A percentile compares a stretch with the other conserved stretches of the same genome.
phyloP scores from a whole-genome alignment of 2,888 invertebrate species.

The Horisme vitalbata region DNA sequence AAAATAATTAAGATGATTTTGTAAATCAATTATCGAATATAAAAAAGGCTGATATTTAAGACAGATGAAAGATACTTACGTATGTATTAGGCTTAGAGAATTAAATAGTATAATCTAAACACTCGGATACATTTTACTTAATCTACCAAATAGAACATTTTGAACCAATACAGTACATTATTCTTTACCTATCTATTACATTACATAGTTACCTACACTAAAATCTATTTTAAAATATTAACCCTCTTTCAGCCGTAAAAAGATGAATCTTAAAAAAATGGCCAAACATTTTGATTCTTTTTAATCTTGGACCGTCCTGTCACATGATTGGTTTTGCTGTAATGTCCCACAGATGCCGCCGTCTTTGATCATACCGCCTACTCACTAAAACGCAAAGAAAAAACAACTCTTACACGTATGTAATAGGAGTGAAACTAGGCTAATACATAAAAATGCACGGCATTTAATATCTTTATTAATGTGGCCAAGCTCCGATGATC shows the following conservation, averaged over 20 bases:
- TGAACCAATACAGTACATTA: too few relatives aligned
- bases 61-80: too few relatives aligned
- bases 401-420: conserved; percentile 5
- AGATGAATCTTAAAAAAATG: conserved; percentile 42
- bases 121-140: too few relatives aligned
- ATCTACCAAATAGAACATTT: too few relatives aligned
- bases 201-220: too few relatives aligned
- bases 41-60: too few relatives aligned
- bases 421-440: conserved; percentile 13
- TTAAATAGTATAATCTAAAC: too few relatives aligned
- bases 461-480: conserved; percentile 79
- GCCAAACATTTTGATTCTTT: conserved; percentile 58
- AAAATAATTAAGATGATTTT: too few relatives aligned
- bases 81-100: too few relatives aligned
- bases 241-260: conserved; percentile 13
- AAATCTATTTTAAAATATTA: conserved; percentile 4
- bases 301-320: conserved; percentile 49
- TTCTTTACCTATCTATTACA: too few relatives aligned
- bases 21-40: too few relatives aligned
- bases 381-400: conserved; percentile 13
- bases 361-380: conserved; percentile 68
- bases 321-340: conserved; percentile 73
- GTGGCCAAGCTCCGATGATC: conserved; percentile 72
- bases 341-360: conserved; percentile 65
- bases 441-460: conserved; percentile 41